Base-by-base conservation (phyloP, 2,797 vertebrate species). In the Hyperoplus immaculatus region DNA sequence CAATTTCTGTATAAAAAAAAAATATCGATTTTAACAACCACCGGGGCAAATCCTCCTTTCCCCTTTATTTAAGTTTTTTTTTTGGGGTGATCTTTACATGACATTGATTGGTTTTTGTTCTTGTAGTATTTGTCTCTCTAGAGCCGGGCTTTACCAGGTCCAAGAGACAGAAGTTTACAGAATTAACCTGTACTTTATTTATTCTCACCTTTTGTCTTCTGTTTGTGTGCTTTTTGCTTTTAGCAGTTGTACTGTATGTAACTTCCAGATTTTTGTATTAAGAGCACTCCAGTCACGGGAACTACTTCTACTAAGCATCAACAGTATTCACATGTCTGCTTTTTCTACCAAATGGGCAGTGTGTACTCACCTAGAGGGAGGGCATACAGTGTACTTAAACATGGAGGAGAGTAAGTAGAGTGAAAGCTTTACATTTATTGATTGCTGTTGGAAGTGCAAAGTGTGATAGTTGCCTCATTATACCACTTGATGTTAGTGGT, bases 271-370 rank as follows among this genome's bases (percentile, higher is more conserved):
- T 91, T 29, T 90, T 89, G 75, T 88, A 87, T 63, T 72, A 70
- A 76, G 70, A 78, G 58, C 61, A 61, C 88, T 90, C 74, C 75
- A 78, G 47, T 70, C 86, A 86, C 77, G 49, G 66, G 36, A 83
- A 51, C 70, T 39, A 69, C 82, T 78, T 84, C 42, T 72, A 87
- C 75, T 66, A 50, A 86, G 83, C 83, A 74, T 78, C 69, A 51
- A 36, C 49, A 76, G 71, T 83, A 16, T 81, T 68, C 43, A 68
- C 54, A 64, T 92, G 89, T 92, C 60, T 83, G 77, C 72, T 85
- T 87, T 29, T 88, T 91, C 80, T 88, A 84, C 78, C 71, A 87
- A 67, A 87, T 82, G 90, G 89, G 88, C 88, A 93, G 89, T 90
- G 85, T 91, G 80, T 77, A 84, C 78, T 88, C 51, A 68, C 74